Evolutionary conservation across 2,888 invertebrate species (phyloP).

Genomic region (Meghimatium bilineatum): DNA sequence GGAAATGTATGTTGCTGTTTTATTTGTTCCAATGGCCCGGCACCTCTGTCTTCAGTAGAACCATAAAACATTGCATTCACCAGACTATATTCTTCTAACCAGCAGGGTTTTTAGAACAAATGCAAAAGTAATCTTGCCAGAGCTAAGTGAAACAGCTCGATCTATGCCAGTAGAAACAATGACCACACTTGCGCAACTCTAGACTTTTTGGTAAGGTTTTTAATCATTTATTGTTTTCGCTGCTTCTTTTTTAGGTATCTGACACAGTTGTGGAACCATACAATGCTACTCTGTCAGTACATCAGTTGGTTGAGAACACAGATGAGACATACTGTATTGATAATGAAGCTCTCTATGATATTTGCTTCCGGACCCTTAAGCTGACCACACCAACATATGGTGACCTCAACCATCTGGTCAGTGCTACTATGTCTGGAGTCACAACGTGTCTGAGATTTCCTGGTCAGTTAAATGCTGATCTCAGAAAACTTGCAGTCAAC

Average conservation of each 20-base stretch:
- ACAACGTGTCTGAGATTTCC: slow-evolving; percentile 93
- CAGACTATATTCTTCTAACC: no score
- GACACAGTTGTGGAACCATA: slow-evolving; percentile 85
- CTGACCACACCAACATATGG: slow-evolving; percentile 89
- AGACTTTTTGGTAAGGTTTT: not conserved
- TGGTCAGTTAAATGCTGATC: slow-evolving; percentile 77
- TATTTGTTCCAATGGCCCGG: no score
- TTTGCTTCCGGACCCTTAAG: slow-evolving; percentile 93
- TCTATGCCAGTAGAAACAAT: no score
- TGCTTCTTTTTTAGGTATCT: slow-evolving; percentile 81
- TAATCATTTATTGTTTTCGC: not conserved
- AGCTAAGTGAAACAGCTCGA: no score
- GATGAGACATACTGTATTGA: slow-evolving; percentile 93
- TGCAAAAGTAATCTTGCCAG: no score
- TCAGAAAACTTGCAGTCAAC: slow-evolving; percentile 69
- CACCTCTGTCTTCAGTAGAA: no score
- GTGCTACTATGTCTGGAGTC: slow-evolving; percentile 79
- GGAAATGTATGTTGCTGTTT: no score
- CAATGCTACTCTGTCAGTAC: slow-evolving; percentile 87
- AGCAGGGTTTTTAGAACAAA: no score
- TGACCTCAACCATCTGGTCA: slow-evolving; percentile 89
- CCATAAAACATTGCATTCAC: no score
- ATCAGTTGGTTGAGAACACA: slow-evolving; percentile 84
- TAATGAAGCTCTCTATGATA: slow-evolving; percentile 92
- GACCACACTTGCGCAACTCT: no score